These are phyloP conservation scores for Mixornis gularis DNA, from an alignment of 2,113 vertebrate genomes.

Conservation along the genomic window DNA sequence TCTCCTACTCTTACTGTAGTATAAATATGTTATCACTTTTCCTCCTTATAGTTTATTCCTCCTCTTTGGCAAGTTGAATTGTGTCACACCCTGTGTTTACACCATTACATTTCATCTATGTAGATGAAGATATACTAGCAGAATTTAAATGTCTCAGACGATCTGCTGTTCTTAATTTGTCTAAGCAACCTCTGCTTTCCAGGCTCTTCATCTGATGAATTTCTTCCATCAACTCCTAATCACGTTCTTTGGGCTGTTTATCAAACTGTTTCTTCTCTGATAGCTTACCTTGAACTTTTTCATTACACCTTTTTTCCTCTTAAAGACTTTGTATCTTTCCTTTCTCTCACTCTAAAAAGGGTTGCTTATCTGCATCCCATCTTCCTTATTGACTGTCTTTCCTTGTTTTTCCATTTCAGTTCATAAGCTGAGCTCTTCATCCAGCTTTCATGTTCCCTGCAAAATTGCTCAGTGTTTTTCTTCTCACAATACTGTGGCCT, in stretches of 20 bases:
- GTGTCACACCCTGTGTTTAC: neutral
- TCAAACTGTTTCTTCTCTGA: neutral
- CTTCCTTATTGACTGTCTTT: neutral
- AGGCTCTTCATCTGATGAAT: neutral
- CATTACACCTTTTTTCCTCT: neutral
- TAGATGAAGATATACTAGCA: neutral
- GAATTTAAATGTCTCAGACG: neutral
- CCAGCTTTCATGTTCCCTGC: neutral
- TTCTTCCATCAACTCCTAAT: neutral
- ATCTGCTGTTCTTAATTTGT: neutral
- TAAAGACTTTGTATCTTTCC: neutral
- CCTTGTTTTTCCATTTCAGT: neutral
- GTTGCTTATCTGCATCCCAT: neutral
- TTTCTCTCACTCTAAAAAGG: neutral
- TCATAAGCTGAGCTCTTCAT: neutral
- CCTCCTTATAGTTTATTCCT: neutral
- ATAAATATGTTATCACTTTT: neutral
- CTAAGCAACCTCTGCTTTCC: neutral
- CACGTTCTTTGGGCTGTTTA: neutral
- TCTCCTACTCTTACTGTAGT: neutral
- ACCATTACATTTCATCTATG: neutral
- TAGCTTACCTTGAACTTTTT: neutral
- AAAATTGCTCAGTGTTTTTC: neutral
- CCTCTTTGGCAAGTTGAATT: neutral
- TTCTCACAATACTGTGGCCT: neutral